Conservation (phyloP, 2,888 invertebrate species). For the Agriopis leucophaearia region DNA sequence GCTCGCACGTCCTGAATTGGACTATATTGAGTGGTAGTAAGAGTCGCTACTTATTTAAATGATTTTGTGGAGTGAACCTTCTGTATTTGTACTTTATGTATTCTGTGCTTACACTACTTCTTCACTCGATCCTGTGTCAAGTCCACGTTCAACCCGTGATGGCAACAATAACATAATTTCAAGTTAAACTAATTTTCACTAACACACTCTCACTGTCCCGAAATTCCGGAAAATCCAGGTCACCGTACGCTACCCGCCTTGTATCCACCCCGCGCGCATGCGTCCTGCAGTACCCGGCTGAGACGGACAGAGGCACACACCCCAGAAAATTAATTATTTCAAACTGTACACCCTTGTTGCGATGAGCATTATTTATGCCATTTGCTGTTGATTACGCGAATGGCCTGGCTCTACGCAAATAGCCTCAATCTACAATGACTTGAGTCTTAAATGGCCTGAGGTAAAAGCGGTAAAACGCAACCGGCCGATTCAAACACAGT, state of each 20-base stretch:
- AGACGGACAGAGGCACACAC: slow-evolving; percentile 72
- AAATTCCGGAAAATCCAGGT: slow-evolving; percentile 30
- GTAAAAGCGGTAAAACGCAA: slow-evolving; percentile 8
- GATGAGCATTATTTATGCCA: slow-evolving; percentile 64
- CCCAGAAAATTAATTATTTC: slow-evolving; percentile 80
- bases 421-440: slow-evolving; percentile 2
- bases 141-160: no score
- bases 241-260: slow-evolving; percentile 70
- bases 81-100: no score
- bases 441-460: not conserved
- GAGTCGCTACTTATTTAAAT: no score
- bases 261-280: slow-evolving; percentile 68
- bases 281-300: slow-evolving; percentile 63
- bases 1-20: no score
- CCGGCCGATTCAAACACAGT: slow-evolving; percentile 9
- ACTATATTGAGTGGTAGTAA: no score
- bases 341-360: slow-evolving; percentile 67
- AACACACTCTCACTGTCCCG: not conserved
- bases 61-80: no score
- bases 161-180: not conserved
- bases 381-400: slow-evolving; percentile 61
- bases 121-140: no score
- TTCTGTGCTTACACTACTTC: no score
- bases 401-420: slow-evolving; percentile 20
- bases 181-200: not conserved